phyloP scores from a whole-genome alignment of 2,113 vertebrate species.

The Formicarius rufipectus region DNA sequence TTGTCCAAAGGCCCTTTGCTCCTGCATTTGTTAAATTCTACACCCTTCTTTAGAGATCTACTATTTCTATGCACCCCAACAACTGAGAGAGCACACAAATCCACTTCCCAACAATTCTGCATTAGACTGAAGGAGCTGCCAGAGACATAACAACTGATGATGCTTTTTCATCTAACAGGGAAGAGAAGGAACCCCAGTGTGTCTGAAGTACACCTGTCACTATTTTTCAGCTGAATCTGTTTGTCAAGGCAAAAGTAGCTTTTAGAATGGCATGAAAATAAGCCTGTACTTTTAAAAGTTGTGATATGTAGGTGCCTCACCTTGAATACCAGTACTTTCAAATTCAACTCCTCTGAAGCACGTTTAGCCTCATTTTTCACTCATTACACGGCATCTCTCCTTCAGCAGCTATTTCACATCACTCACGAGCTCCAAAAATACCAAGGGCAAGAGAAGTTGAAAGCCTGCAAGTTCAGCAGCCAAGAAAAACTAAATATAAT shows the following conservation, averaged over 20 bases:
- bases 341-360: not conserved
- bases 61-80: not conserved
- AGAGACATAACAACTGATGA: not conserved
- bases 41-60: not conserved
- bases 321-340: not conserved
- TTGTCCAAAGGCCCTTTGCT: not conserved
- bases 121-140: not conserved
- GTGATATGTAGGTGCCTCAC: accelerated
- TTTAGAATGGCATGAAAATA: not conserved
- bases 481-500: not conserved
- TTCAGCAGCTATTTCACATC: not conserved
- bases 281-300: not conserved
- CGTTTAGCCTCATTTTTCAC: not conserved
- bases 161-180: not conserved
- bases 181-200: not conserved
- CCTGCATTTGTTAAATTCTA: not conserved
- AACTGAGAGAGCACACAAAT: not conserved
- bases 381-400: not conserved
- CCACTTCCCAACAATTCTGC: not conserved
- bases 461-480: not conserved
- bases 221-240: not conserved
- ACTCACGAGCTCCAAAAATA: not conserved
- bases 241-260: not conserved
- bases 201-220: not conserved
- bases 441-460: not conserved